A percentile compares a stretch with the other conserved stretches of the same genome.
These are phyloP conservation scores for Halichoeres trimaculatus DNA, from an alignment of 2,113 vertebrate genomes.

Conservation along the genomic window DNA sequence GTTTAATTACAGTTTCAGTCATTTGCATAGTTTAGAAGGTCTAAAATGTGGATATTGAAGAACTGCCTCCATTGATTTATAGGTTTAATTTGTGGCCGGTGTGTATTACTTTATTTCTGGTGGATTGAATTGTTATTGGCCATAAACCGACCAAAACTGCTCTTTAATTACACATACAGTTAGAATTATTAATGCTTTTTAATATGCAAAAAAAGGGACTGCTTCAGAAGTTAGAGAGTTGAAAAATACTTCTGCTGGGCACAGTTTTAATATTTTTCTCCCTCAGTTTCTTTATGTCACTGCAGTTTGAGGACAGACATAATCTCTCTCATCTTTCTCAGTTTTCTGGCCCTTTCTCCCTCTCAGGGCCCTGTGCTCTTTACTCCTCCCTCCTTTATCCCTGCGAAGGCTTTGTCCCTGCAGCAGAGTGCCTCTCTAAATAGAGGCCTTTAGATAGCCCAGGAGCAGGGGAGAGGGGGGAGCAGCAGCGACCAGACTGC, in stretches of 20 bases:
- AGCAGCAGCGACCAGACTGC: slow-evolving; percentile 82
- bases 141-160: slow-evolving; percentile 34
- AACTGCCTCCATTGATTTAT: slow-evolving; percentile 66
- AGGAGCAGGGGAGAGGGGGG: slow-evolving; percentile 58
- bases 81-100: slow-evolving; percentile 67
- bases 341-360: slow-evolving; percentile 63
- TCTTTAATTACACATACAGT: slow-evolving; percentile 48
- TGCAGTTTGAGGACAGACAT: slow-evolving; percentile 64
- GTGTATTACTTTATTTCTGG: slow-evolving; percentile 54
- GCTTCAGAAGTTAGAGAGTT: slow-evolving; percentile 39
- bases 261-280: slow-evolving; percentile 25
- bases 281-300: slow-evolving; percentile 57
- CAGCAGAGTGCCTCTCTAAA: slow-evolving; percentile 82
- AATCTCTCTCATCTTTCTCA: slow-evolving; percentile 75
- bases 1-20: slow-evolving; percentile 66
- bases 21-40: slow-evolving; percentile 68
- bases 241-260: slow-evolving; percentile 23
- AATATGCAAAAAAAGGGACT: slow-evolving; percentile 34
- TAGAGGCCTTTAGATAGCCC: slow-evolving; percentile 84
- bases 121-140: slow-evolving; percentile 59
- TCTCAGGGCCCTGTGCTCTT: slow-evolving; percentile 70
- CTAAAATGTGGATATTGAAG: slow-evolving; percentile 56
- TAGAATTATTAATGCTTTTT: slow-evolving; percentile 45
- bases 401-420: slow-evolving; percentile 81
- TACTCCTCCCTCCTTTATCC: slow-evolving; percentile 74